A percentile compares a stretch with the other conserved stretches of the same genome.
Evolutionary conservation across 2,113 vertebrate species (phyloP).

Genomic region (Dunckerocampus dactyliophorus): DNA sequence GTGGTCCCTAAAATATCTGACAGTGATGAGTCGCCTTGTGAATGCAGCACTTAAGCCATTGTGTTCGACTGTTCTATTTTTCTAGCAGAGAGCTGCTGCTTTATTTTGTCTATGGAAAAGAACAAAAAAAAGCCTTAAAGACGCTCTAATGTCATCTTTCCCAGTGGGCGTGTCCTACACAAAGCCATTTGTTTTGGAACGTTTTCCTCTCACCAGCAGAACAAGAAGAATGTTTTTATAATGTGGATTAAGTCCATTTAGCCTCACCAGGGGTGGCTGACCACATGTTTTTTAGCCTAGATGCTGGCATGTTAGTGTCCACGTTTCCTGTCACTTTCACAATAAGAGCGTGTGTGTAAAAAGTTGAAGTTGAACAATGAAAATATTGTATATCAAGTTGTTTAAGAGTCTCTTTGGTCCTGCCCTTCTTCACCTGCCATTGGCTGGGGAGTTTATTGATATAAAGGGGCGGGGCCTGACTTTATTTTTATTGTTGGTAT

Average conservation of each 20-base stretch:
- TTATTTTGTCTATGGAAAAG: conserved; percentile 3
- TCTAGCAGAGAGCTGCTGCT: conserved; percentile 40
- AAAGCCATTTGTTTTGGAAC: conserved; percentile 4
- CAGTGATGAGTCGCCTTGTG: not conserved
- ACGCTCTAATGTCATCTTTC: no score
- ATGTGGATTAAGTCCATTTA: not conserved
- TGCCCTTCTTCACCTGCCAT: conserved; percentile 54
- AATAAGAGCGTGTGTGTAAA: conserved; percentile 41
- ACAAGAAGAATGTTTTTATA: conserved; percentile 53
- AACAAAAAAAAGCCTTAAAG: conserved; percentile 6
- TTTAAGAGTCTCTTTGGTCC: conserved; percentile 45
- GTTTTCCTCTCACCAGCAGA: conserved; percentile 67
- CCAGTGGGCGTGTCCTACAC: not conserved
- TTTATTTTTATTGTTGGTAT: conserved; percentile 67
- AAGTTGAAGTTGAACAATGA: conserved; percentile 37
- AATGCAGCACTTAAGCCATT: conserved; percentile 58
- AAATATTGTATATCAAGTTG: conserved; percentile 20
- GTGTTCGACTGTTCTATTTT: conserved; percentile 72
- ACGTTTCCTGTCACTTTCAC: not conserved
- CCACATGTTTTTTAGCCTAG: no score
- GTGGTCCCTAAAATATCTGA: not conserved
- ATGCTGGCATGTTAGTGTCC: no score
- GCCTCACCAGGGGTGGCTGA: not conserved
- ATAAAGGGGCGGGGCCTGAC: conserved; percentile 58
- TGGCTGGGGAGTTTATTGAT: conserved; percentile 70